phyloP scores from a whole-genome alignment of 2,888 invertebrate species.

The Drosophila quinaria region DNA sequence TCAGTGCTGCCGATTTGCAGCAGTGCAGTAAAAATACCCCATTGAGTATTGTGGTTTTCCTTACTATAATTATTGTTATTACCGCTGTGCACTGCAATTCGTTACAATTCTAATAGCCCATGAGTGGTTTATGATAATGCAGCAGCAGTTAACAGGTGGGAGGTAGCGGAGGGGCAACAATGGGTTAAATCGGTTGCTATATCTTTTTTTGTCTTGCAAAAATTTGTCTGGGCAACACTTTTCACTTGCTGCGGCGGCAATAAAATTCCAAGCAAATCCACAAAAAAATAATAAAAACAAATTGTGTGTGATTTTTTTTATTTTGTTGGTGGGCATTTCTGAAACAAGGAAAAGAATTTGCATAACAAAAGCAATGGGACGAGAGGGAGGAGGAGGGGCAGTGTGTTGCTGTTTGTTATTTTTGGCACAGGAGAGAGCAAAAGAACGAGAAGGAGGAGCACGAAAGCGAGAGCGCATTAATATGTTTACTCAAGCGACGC shows the following conservation, averaged over 20 bases:
- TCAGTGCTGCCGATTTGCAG: not conserved
- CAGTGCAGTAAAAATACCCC: too few species aligned
- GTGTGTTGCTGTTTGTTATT: conserved; percentile 60
- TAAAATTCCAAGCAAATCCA: conserved; percentile 61
- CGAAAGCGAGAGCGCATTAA: conserved; percentile 38
- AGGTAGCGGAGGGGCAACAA: conserved; percentile 13
- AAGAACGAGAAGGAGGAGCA: conserved; percentile 30
- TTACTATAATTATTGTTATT: not conserved
- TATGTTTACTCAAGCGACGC: conserved; percentile 64
- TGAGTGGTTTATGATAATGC: conserved; percentile 37
- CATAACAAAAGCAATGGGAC: conserved; percentile 64
- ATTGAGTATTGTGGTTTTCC: too few species aligned
- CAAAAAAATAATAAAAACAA: conserved; percentile 51
- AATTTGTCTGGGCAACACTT: conserved; percentile 20
- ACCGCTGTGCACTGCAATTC: conserved; percentile 24
- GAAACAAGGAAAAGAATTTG: conserved; percentile 70
- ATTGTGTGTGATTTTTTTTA: conserved; percentile 26
- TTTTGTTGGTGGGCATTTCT: conserved; percentile 42
- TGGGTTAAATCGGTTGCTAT: conserved; percentile 31
- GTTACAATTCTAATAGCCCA: conserved; percentile 25
- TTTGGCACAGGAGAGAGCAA: conserved; percentile 60
- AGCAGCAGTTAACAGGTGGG: not conserved
- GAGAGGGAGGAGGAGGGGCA: not conserved
- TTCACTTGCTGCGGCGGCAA: conserved; percentile 37
- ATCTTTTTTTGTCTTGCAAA: conserved; percentile 24